A percentile compares a stretch with the other conserved stretches of the same genome.
These are phyloP conservation scores for Camponotus vicinus DNA, from an alignment of 1,140 invertebrate species.

Conservation along the genomic window DNA sequence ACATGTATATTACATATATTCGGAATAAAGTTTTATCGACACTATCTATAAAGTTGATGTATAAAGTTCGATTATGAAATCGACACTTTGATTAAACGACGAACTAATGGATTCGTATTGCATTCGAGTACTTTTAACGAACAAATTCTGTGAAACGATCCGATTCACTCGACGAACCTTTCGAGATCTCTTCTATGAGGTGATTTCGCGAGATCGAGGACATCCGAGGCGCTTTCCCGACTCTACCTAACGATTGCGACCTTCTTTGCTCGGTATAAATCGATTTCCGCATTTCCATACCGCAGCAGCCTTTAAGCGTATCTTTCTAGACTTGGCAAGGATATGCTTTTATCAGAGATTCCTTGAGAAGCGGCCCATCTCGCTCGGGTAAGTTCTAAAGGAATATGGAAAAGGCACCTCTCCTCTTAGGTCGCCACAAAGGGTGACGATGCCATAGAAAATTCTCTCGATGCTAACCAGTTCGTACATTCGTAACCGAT, in stretches of 20 bases:
- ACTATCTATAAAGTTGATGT: not conserved
- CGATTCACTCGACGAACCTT: slow-evolving; percentile 47
- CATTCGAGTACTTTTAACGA: slow-evolving; percentile 49
- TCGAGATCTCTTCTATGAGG: slow-evolving; percentile 28
- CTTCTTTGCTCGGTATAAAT: slow-evolving; percentile 62
- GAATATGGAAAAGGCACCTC: slow-evolving; percentile 64
- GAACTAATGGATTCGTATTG: slow-evolving; percentile 35
- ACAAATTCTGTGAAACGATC: slow-evolving; percentile 46
- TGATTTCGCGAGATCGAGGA: slow-evolving; percentile 45
- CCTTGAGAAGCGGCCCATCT: slow-evolving; percentile 57
- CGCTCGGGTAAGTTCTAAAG: slow-evolving; percentile 40
- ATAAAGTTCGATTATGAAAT: slow-evolving; percentile 24
- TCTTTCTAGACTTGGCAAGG: slow-evolving; percentile 67
- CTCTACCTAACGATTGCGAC: slow-evolving; percentile 55
- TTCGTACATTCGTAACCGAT: slow-evolving; percentile 20
- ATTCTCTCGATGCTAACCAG: slow-evolving; percentile 42
- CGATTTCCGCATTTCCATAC: slow-evolving; percentile 69
- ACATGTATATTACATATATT: not conserved
- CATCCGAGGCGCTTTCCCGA: slow-evolving; percentile 50
- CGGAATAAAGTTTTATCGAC: not conserved
- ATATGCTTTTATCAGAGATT: slow-evolving; percentile 74
- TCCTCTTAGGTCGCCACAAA: slow-evolving; percentile 47
- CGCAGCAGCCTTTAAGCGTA: slow-evolving; percentile 66
- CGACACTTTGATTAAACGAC: not conserved
- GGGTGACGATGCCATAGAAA: slow-evolving; percentile 30